Evolutionary conservation across 1,140 invertebrate species (phyloP), one percentile per base, ranked within the genome.

Genomic region (Bursaphelenchus mucronatus): DNA sequence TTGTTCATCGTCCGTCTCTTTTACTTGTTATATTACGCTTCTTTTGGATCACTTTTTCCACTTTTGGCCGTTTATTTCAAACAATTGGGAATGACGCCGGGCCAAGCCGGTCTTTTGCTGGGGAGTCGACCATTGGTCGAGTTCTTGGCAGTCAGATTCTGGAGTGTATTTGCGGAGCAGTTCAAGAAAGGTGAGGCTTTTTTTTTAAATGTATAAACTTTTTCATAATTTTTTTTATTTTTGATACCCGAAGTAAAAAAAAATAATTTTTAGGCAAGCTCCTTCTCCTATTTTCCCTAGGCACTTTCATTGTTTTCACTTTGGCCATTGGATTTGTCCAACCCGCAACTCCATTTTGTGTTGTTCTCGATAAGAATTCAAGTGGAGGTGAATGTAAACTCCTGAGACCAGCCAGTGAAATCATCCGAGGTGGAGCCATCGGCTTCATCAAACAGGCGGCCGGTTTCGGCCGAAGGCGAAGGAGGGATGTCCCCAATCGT

Each of bases 11-110:
- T 93, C 56, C 95, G 95, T 82, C 89, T 90, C 0, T 99, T 98
- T 82, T 99, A 98, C 82, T 97, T 98, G 83, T 97, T 97, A 86
- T 98, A 97, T 83, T 99, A 97, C 81, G 93, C 94, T 2, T 94
- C 95, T 0, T 99, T 98, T 76, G 95, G 95, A 7, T 96, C 92
- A 0, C 85, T 99, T 0, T 97, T 97, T 80, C 95, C 95, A 0
- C 83, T 98, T 39, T 91, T 98, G 88, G 94, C 92, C 19, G 91
- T 98, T 19, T 98, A 97, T 83, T 98, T 98, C 85, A 97, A 88
- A 73, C 76, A 78, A 61, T 17, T 86, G 94, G 0, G 82, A 52
- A 68, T 78, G 59, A 73, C 76, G 10, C 90, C 93, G 68, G 92
- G 92, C 39, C 74, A 76, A 63, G 39, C 86, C 93, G 0, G 83